Conservation (phyloP, 2,888 invertebrate genomes). For the Caenorhabditis panamensis region DNA sequence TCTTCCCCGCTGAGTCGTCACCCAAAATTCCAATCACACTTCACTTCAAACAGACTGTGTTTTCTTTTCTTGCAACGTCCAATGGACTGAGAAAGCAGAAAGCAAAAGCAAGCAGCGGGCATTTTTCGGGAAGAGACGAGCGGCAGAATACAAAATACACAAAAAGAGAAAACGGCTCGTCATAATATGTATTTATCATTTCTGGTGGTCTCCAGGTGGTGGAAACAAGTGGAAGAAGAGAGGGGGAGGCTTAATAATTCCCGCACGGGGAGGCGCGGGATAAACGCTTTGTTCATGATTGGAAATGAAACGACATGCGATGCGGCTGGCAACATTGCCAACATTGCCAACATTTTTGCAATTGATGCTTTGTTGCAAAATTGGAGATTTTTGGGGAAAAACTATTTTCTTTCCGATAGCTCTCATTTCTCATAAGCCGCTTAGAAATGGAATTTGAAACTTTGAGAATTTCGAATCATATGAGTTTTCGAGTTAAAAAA, state of each 20-base stretch:
- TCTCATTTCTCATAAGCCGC: background rate
- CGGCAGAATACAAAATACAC: constrained; percentile 9
- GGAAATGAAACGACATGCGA: constrained; percentile 8
- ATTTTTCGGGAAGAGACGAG: background rate
- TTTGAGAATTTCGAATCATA: too few species aligned
- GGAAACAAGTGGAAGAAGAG: constrained; percentile 7
- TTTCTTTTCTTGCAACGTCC: too few species aligned
- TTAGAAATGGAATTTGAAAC: background rate
- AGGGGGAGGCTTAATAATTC: constrained; percentile 51
- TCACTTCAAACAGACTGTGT: constrained; percentile 19
- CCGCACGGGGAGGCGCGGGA: constrained; percentile 42
- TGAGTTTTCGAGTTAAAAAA: too few species aligned
- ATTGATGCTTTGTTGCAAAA: background rate
- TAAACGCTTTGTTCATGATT: constrained; percentile 55
- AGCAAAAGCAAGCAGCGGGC: too few species aligned
- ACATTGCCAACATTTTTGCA: constrained; percentile 31
- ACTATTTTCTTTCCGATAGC: background rate
- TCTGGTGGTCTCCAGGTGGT: background rate
- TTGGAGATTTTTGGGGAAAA: too few species aligned
- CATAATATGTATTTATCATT: constrained; percentile 49
- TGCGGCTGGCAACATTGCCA: background rate
- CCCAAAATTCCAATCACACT: constrained; percentile 35
- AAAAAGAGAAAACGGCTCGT: constrained; percentile 36
- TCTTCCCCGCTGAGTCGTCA: background rate
- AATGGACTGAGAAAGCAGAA: background rate